A percentile compares a stretch with the other conserved stretches of the same genome.
These are phyloP conservation scores for Cottus gobio DNA, from an alignment of 2,113 vertebrate genomes.

Conservation along the genomic window DNA sequence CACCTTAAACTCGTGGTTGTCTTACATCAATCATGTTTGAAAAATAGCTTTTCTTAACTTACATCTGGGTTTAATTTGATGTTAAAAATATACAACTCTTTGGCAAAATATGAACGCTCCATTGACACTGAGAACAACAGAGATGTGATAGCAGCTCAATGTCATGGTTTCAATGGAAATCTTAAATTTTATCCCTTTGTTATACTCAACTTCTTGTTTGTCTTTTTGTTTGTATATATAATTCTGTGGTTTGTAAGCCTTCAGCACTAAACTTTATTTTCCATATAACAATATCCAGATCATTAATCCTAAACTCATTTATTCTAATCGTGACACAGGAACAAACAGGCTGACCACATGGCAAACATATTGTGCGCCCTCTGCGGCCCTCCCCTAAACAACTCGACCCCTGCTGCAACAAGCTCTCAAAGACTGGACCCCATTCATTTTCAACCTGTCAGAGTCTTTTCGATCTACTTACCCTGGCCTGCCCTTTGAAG, in stretches of 20 bases:
- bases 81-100: conserved; percentile 23
- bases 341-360: conserved; percentile 63
- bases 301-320: conserved; percentile 50
- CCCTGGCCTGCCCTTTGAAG: conserved; percentile 71
- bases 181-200: conserved; percentile 11
- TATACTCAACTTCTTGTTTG: background rate
- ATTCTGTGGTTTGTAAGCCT: conserved; percentile 11
- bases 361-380: conserved; percentile 43
- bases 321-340: conserved; percentile 60
- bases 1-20: conserved; percentile 7
- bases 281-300: conserved; percentile 45
- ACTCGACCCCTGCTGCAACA: conserved; percentile 38
- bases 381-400: conserved; percentile 43
- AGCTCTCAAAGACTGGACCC: conserved; percentile 39
- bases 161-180: conserved; percentile 39
- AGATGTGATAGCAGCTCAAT: conserved; percentile 6
- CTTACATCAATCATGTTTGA: conserved; percentile 10
- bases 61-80: conserved; percentile 35
- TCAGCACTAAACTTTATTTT: conserved; percentile 31
- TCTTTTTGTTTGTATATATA: conserved; percentile 42
- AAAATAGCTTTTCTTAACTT: background rate
- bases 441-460: conserved; percentile 58
- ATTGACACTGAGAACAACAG: conserved; percentile 14
- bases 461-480: conserved; percentile 58
- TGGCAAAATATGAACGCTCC: background rate